phyloP scores from a whole-genome alignment of 92 coral and sea anemone species.

The Nematostella vectensis region DNA sequence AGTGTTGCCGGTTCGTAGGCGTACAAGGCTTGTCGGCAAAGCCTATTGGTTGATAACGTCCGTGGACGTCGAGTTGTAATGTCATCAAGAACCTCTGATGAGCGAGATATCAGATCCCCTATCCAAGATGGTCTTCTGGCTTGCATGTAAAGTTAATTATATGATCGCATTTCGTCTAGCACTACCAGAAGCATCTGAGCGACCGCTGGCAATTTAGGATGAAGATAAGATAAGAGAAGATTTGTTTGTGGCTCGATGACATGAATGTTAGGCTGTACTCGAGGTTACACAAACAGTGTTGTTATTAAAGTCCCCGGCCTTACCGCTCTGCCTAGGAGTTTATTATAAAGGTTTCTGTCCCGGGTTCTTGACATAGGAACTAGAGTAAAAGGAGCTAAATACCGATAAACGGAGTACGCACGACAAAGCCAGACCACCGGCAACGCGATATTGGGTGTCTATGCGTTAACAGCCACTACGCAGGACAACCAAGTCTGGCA shows the following conservation, averaged over 20 bases:
- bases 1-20: slow-evolving; percentile 6
- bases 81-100: slow-evolving; percentile 74
- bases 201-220: slow-evolving; percentile 67
- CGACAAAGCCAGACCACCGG: slow-evolving; percentile 55
- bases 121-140: slow-evolving; percentile 59
- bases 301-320: no score
- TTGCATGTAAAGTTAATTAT: slow-evolving; percentile 67
- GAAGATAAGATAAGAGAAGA: slow-evolving; percentile 88
- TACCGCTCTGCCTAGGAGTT: no score
- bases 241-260: slow-evolving; percentile 55
- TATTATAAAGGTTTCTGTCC: neutral
- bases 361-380: slow-evolving; percentile 15
- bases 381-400: slow-evolving; percentile 21
- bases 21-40: slow-evolving; percentile 2
- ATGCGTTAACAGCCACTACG: slow-evolving; percentile 20
- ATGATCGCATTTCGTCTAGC: slow-evolving; percentile 89
- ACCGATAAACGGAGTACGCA: slow-evolving; percentile 47
- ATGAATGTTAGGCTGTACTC: neutral
- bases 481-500: slow-evolving; percentile 6
- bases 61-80: slow-evolving; percentile 25
- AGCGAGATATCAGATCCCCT: slow-evolving; percentile 55
- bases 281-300: slow-evolving; percentile 23
- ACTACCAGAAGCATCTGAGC: slow-evolving; percentile 50
- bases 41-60: slow-evolving; percentile 46
- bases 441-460: slow-evolving; percentile 10